Evolutionary conservation across 2,888 invertebrate genomes (phyloP).

Genomic region (Drosophila picticornis): DNA sequence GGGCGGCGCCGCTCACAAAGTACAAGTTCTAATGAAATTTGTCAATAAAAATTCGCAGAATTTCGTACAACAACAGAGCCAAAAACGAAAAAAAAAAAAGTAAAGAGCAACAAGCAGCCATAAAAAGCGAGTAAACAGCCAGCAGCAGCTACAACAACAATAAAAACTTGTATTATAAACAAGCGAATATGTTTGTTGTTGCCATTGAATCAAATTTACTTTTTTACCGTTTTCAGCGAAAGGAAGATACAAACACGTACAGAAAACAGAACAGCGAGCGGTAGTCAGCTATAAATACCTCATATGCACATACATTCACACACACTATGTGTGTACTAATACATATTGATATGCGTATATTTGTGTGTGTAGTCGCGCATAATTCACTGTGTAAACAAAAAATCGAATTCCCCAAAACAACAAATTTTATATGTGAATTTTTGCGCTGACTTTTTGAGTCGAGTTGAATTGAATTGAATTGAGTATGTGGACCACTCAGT

Average conservation of each 20-base stretch:
- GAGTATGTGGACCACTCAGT: conserved; percentile 63
- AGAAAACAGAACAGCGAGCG: conserved; percentile 2
- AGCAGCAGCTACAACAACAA: conserved; percentile 22
- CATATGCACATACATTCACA: not conserved
- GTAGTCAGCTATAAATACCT: conserved; percentile 27
- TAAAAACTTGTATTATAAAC: conserved; percentile 45
- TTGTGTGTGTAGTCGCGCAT: conserved; percentile 18
- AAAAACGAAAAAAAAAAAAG: not conserved
- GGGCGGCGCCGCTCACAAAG: conserved; percentile 31
- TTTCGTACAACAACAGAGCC: conserved; percentile 49
- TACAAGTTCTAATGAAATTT: conserved; percentile 80
- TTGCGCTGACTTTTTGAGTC: conserved; percentile 14
- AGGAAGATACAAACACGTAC: conserved; percentile 71
- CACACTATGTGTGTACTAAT: conserved; percentile 7
- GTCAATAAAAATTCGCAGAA: conserved; percentile 79
- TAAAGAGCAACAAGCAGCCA: conserved; percentile 30
- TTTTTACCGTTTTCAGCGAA: conserved; percentile 84
- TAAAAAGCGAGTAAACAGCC: conserved; percentile 53
- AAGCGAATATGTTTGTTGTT: conserved; percentile 53
- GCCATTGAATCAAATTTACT: conserved; percentile 81
- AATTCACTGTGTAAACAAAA: conserved; percentile 33
- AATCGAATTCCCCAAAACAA: not conserved
- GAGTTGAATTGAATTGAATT: conserved; percentile 15
- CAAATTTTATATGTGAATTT: conserved; percentile 14
- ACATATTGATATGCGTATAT: conserved; percentile 4